These are phyloP conservation scores for Coelopa pilipes DNA, from an alignment of 2,888 invertebrate genomes.

Conservation along the genomic window DNA sequence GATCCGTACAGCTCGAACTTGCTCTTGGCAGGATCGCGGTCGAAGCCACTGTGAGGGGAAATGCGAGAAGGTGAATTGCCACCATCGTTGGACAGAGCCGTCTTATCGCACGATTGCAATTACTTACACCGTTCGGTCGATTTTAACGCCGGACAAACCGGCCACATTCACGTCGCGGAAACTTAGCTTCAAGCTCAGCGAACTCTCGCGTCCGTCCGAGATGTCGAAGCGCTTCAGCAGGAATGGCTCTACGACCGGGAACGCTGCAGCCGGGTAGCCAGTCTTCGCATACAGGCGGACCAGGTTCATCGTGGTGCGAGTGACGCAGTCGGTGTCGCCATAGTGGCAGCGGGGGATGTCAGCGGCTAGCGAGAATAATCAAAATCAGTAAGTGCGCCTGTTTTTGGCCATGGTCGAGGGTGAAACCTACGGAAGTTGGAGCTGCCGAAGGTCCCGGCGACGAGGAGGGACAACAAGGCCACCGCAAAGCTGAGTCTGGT, in stretches of 20 bases:
- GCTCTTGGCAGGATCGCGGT: conserved; percentile 56
- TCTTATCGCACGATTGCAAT: too few relatives aligned
- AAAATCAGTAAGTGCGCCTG: not conserved
- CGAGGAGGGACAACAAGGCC: conserved; percentile 16
- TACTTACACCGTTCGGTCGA: conserved; percentile 64
- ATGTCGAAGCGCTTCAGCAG: conserved; percentile 59
- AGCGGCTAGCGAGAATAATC: conserved; percentile 49
- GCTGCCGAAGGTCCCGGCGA: conserved; percentile 35
- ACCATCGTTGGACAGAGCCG: too few relatives aligned
- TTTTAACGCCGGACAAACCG: conserved; percentile 59
- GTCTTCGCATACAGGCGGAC: conserved; percentile 57
- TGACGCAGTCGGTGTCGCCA: conserved; percentile 61
- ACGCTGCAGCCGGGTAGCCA: conserved; percentile 57
- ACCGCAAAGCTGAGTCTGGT: conserved; percentile 9
- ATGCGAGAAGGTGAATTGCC: too few relatives aligned
- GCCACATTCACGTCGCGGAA: conserved; percentile 61
- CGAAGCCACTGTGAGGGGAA: conserved; percentile 58
- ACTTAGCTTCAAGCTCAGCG: conserved; percentile 59
- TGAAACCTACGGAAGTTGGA: conserved; percentile 54
- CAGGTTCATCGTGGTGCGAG: conserved; percentile 54
- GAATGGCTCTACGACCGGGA: conserved; percentile 64
- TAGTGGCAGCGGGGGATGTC: conserved; percentile 60
- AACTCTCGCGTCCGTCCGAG: conserved; percentile 59
- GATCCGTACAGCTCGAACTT: conserved; percentile 64
- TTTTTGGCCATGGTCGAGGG: not conserved